Evolutionary conservation across 2,888 invertebrate species (phyloP), one percentile per base, ranked within the genome.

Genomic region (Lampropteryx suffumata): DNA sequence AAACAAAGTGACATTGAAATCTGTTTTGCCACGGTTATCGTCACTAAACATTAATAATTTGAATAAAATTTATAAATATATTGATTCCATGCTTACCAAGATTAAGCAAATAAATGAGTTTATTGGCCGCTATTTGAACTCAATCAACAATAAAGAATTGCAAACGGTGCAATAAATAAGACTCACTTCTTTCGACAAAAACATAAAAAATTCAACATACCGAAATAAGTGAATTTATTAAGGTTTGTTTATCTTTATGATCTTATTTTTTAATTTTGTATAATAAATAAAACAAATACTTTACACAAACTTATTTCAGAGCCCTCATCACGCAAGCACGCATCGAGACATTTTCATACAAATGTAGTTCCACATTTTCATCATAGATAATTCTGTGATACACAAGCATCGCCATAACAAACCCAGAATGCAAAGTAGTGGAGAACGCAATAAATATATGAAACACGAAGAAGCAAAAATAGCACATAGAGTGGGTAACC

Each of bases 401-500:
- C 21, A 21, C 5, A 21, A 21, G 21, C 21, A 2, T 21, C 21
- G 3, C 5, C 21, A 21, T 26, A 36, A 17, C 12, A 35, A 21
- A 21, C 21, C 21, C 2, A 21, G 21, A 21, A 21, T 21, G 21
- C 21, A 21, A 21, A 21, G 21, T 21, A 21, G 21, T 21, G 5
- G 21, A 21, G 33, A 24, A 36, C 13, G 27, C 9, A 26, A 34
- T n/a, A 12, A 24, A 32, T 28, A 10, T 17, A 21, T 9, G 29
- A 44, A 27, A 37, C 7, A 37, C 24, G 33, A 44, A 39, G 40
- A 42, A 50, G 56, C 48, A 43, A 54, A 59, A 65, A 64, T 59
- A 62, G 52, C 58, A 53, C 47, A 63, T 47, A 36, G 51, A 59
- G 61, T 62, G 54, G 63, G 50, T 59, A 65, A 61, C 45, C 51